Conservation (phyloP, 2,113 vertebrate species). For the Campylomormyrus numenius region DNA sequence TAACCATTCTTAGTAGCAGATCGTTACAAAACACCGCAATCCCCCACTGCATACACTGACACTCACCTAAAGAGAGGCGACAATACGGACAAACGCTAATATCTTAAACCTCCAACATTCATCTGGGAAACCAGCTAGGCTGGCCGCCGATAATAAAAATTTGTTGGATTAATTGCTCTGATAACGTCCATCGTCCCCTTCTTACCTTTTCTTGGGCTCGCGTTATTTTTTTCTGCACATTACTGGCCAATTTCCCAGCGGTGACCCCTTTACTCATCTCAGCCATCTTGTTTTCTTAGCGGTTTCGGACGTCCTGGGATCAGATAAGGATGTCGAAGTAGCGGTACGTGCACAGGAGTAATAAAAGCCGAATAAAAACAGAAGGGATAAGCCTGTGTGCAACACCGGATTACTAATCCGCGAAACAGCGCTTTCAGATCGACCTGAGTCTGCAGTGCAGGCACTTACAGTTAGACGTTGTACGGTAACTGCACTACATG, state of each 20-base stretch:
- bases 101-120: background rate
- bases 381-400: background rate
- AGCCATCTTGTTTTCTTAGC: slow-evolving; percentile 68
- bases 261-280: slow-evolving; percentile 90
- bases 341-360: slow-evolving; percentile 13
- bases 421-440: slow-evolving; percentile 20
- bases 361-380: background rate
- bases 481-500: background rate
- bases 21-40: background rate
- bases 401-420: background rate
- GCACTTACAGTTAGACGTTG: slow-evolving; percentile 53
- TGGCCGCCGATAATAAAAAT: background rate
- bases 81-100: background rate
- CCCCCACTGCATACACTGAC: background rate
- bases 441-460: slow-evolving; percentile 46
- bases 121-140: background rate
- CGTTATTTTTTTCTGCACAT: slow-evolving; percentile 88
- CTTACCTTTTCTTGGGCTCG: slow-evolving; percentile 93
- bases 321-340: background rate
- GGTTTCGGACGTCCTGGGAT: slow-evolving; percentile 22
- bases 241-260: slow-evolving; percentile 87
- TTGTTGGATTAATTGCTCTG: background rate
- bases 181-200: background rate
- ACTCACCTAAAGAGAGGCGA: background rate
- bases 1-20: background rate